Base-by-base conservation (phyloP, 2,797 vertebrate genomes). In the Eleutherodactylus coqui region DNA sequence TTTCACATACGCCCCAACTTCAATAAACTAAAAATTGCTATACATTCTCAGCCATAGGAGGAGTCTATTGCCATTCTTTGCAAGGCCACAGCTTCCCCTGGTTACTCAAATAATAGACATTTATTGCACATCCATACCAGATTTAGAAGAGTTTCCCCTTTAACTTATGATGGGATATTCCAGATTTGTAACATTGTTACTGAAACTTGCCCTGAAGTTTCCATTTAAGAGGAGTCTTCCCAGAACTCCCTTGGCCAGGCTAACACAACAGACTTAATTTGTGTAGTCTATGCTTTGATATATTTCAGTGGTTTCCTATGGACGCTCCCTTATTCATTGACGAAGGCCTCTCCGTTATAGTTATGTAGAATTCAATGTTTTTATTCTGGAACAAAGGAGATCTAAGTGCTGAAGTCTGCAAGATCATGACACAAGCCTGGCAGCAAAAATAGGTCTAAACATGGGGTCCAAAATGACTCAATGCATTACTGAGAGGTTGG, bases 281-380 rank as follows among this genome's bases (percentile, higher is more conserved):
- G n/a, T 51, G 13, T 17, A 75, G 2, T 72, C 43, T 34, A 2
- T 14, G 45, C 47, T 45, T 73, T 55, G 36, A 24, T 58, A 75
- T 29, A 75, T 43, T 27, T 29, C 69, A 60, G 6, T 19, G 0
- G 16, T 9, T n/a, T 58, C 38, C 69, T 34, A 41, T 78, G 32
- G 36, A 69, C 24, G 47, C 49, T 64, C 72, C 24, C 27, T 82
- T 36, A 73, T 45, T 38, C 21, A 81, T 69, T 49, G 49, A 43
- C 6, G 16, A 29, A 3, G 27, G 36, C 51, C 14, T 36, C 51
- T 32, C 41, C 70, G 45, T 53, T 84, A 55, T 69, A 5, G n/a
- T 67, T 32, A 77, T 77, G n/a, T 77, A 78, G 27, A 69, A 78
- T 78, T 53, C 75, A 84, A 36, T 32, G 24, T 69, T 78, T 64